Percentiles rank a stretch among this genome's conserved stretches.
Evolutionary conservation across 2,888 invertebrate genomes (phyloP).

Genomic region (Keiferia lycopersicella): DNA sequence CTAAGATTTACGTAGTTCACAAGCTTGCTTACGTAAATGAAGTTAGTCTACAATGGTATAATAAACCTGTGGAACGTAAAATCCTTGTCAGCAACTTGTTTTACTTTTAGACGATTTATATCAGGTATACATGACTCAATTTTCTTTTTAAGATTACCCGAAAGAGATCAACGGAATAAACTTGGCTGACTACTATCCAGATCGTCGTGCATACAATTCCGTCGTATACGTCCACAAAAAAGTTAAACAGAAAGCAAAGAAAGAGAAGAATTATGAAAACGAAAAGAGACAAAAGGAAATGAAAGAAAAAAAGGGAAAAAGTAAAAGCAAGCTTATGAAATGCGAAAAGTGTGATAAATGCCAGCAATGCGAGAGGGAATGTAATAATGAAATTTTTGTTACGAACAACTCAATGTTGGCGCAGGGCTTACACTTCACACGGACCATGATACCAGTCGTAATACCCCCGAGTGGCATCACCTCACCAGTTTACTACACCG

Average conservation of each 20-base stretch:
- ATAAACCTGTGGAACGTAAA: background rate
- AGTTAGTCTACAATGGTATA: background rate
- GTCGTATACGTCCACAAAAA: conserved; percentile 66
- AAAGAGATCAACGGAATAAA: conserved; percentile 53
- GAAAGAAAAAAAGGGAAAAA: conserved; percentile 25
- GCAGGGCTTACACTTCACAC: conserved; percentile 65
- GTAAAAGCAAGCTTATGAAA: conserved; percentile 35
- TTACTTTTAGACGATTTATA: background rate
- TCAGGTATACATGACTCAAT: background rate
- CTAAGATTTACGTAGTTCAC: conserved; percentile 3
- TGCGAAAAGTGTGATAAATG: conserved; percentile 48
- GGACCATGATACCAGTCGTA: conserved; percentile 59
- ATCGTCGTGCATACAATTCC: conserved; percentile 57
- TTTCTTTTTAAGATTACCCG: conserved; percentile 40
- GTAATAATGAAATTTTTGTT: conserved; percentile 29
- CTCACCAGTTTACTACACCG: conserved; percentile 54
- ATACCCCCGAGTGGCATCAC: conserved; percentile 52
- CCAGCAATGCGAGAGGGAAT: conserved; percentile 45
- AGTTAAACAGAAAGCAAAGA: conserved; percentile 39
- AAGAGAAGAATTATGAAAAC: conserved; percentile 27
- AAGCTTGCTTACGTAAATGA: background rate
- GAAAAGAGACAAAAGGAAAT: conserved; percentile 25
- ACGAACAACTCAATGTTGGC: conserved; percentile 48
- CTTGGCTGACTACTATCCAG: conserved; percentile 59
- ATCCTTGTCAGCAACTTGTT: too few relatives aligned